Evolutionary conservation across 2,888 invertebrate genomes (phyloP).

Genomic region (Drosophila cyrtoloma): DNA sequence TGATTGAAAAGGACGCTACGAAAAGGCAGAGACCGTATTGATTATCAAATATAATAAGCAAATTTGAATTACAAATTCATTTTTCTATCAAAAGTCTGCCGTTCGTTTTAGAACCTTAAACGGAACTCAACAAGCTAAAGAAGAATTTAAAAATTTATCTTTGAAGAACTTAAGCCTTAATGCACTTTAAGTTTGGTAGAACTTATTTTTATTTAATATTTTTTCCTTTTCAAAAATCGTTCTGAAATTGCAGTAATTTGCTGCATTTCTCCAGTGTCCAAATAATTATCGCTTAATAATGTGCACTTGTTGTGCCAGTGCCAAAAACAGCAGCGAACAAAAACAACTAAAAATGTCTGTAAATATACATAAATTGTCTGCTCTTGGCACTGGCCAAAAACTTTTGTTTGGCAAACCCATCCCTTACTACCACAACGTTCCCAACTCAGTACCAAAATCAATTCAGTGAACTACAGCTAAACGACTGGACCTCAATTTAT

Average conservation of each 20-base stretch:
- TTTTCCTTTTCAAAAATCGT: constrained; percentile 3
- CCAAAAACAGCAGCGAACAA: constrained; percentile 24
- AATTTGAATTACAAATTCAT: background rate
- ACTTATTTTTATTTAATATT: constrained; percentile 13
- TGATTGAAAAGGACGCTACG: constrained; percentile 28
- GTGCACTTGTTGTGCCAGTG: constrained; percentile 47
- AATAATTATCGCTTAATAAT: constrained; percentile 81
- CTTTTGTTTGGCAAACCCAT: constrained; percentile 18
- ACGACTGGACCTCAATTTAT: constrained; percentile 34
- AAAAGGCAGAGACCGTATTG: background rate
- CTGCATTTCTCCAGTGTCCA: constrained; percentile 32
- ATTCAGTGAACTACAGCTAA: constrained; percentile 68
- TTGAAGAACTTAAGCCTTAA: background rate
- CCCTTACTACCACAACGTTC: background rate
- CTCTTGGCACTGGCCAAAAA: constrained; percentile 63
- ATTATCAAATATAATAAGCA: background rate
- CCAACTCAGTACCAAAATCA: constrained; percentile 15
- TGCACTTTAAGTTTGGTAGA: background rate
- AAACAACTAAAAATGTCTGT: constrained; percentile 19
- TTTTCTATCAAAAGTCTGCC: background rate
- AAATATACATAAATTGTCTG: constrained; percentile 69
- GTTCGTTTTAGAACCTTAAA: background rate
- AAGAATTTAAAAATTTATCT: background rate
- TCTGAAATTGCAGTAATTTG: constrained; percentile 49
- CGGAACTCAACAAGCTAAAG: background rate